A percentile compares a stretch with the other conserved stretches of the same genome.
Evolutionary conservation across 2,113 vertebrate species (phyloP).

Genomic region (Nothoprocta pentlandii): DNA sequence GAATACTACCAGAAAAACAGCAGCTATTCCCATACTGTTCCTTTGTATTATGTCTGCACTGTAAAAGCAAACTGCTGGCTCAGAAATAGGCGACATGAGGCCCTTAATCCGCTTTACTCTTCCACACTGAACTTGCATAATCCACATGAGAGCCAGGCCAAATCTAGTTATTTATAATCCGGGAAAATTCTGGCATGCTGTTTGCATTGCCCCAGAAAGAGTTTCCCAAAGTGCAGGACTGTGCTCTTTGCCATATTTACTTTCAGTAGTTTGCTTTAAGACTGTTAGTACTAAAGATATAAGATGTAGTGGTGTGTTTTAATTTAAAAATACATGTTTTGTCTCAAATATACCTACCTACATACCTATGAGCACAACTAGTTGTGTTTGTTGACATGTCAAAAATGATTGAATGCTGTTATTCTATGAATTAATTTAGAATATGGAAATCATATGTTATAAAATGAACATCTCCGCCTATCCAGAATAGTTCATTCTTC

Average conservation of each 20-base stretch:
- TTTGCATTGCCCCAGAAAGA: neutral
- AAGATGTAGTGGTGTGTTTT: neutral
- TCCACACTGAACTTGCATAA: constrained; percentile 6
- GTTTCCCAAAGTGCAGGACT: neutral
- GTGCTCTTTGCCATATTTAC: neutral
- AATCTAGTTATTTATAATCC: constrained; percentile 37
- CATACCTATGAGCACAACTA: neutral
- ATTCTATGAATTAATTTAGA: neutral
- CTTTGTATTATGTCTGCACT: neutral
- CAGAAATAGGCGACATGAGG: neutral
- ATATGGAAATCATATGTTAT: neutral
- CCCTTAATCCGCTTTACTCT: neutral
- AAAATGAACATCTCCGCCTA: neutral
- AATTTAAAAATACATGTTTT: neutral
- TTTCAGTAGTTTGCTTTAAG: neutral
- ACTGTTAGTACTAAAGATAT: neutral
- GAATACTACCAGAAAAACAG: too few relatives aligned
- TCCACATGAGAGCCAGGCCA: neutral
- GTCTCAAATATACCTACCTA: neutral
- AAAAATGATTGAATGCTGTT: neutral
- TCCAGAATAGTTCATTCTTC: neutral
- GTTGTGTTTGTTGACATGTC: neutral
- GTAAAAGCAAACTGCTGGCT: neutral
- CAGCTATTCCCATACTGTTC: neutral
- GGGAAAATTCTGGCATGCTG: neutral